Evolutionary conservation across 2,888 invertebrate species (phyloP).

Genomic region (Lasioglossum villosulum): DNA sequence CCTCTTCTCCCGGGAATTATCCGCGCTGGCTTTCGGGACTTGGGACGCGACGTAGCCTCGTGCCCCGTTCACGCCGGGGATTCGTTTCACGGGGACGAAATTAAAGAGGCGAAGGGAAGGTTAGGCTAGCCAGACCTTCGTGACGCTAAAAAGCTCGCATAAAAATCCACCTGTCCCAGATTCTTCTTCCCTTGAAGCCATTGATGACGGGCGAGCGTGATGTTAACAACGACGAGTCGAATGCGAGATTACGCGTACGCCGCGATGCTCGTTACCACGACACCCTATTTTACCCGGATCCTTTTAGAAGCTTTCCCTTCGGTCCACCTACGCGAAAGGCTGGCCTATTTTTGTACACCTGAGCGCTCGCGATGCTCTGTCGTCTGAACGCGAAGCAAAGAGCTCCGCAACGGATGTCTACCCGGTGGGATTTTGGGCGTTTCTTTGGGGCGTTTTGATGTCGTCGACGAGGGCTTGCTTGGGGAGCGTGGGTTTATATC

Average conservation of each 20-base stretch:
- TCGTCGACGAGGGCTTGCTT: not conserved
- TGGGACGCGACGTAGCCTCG: conserved; percentile 1
- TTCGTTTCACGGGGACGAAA: conserved; percentile 45
- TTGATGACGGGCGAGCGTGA: conserved; percentile 35
- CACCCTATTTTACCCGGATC: conserved; percentile 31
- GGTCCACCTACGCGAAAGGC: conserved; percentile 13
- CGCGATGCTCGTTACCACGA: conserved; percentile 48
- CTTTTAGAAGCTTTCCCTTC: conserved; percentile 8
- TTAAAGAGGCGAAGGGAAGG: conserved; percentile 23
- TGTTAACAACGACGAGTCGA: conserved; percentile 39
- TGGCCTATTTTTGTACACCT: conserved; percentile 16
- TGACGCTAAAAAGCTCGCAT: conserved; percentile 35
- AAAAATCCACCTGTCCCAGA: conserved; percentile 55
- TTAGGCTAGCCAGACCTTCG: not conserved
- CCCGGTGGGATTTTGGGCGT: not conserved
- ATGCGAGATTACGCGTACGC: conserved; percentile 50
- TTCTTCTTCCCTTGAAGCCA: conserved; percentile 45
- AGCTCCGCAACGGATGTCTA: not conserved
- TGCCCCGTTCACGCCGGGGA: conserved; percentile 24
- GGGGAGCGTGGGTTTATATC: not conserved
- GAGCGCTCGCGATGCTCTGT: not conserved
- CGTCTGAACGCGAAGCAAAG: not conserved
- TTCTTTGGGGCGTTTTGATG: not conserved
- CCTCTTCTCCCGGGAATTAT: conserved; percentile 25
- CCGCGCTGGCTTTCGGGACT: conserved; percentile 13